These are phyloP conservation scores for Stylophora pistillata DNA, from an alignment of 64 coral and sea anemone species.

Conservation along the genomic window DNA sequence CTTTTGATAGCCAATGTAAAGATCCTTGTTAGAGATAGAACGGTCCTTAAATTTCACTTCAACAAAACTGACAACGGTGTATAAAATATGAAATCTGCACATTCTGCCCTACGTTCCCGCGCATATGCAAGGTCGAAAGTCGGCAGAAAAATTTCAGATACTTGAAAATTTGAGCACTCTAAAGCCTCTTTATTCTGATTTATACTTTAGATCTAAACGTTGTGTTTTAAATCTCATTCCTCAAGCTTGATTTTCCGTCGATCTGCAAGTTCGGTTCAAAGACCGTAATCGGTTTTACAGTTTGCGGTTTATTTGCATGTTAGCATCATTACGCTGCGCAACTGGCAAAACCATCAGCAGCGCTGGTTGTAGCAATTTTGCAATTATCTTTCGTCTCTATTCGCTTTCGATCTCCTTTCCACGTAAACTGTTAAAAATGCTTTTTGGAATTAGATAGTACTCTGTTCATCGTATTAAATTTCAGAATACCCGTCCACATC, in stretches of 20 bases:
- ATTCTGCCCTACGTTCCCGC: neutral
- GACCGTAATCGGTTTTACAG: neutral
- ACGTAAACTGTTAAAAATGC: too few species aligned
- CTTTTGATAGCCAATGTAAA: neutral
- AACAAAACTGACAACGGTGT: neutral
- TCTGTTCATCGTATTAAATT: too few species aligned
- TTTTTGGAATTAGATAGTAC: too few species aligned
- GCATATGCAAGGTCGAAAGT: neutral
- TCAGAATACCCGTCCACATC: too few species aligned
- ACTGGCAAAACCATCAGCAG: too few species aligned
- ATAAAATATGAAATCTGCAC: neutral
- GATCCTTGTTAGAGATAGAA: neutral
- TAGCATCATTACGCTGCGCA: neutral
- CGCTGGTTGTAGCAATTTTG: neutral
- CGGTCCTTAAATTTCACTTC: neutral
- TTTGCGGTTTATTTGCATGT: constrained; percentile 12
- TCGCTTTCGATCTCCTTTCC: neutral
- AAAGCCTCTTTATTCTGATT: neutral
- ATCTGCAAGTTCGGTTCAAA: too few species aligned
- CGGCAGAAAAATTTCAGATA: too few species aligned
- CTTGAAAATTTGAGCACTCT: too few species aligned
- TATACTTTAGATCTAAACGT: neutral
- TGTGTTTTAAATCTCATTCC: neutral
- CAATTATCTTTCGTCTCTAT: neutral
- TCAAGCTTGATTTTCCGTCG: neutral